Conservation (phyloP, 2,888 invertebrate species). For the Drosophila anomalata region DNA sequence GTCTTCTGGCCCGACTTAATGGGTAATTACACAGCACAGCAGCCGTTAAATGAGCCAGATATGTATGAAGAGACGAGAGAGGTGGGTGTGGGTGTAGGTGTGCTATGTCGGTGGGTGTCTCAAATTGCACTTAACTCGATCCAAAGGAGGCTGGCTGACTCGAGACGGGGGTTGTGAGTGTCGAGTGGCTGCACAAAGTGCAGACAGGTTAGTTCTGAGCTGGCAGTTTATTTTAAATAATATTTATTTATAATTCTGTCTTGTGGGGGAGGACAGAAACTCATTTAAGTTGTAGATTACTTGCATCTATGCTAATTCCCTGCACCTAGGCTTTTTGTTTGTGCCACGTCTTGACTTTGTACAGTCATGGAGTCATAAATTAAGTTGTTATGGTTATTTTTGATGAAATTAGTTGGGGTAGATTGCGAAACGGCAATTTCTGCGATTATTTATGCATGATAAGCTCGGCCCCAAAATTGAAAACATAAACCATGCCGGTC, state of each 20-base stretch:
- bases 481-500: slow-evolving; percentile 13
- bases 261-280: slow-evolving; percentile 52
- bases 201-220: slow-evolving; percentile 77
- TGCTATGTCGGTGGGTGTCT: slow-evolving; percentile 8
- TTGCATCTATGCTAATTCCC: slow-evolving; percentile 40
- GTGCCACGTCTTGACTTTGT: slow-evolving; percentile 29
- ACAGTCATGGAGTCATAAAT: slow-evolving; percentile 29
- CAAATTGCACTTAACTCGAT: slow-evolving; percentile 70
- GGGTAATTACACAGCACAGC: slow-evolving; percentile 75
- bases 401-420: slow-evolving; percentile 53
- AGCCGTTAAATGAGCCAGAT: slow-evolving; percentile 60
- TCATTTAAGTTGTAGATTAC: slow-evolving; percentile 77
- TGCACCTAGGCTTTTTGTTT: slow-evolving; percentile 19
- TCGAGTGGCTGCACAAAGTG: slow-evolving; percentile 59
- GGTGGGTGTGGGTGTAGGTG: background rate
- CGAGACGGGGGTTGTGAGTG: slow-evolving; percentile 26
- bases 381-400: slow-evolving; percentile 41
- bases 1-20: slow-evolving; percentile 64
- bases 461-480: slow-evolving; percentile 15
- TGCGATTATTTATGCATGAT: slow-evolving; percentile 31
- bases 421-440: slow-evolving; percentile 32
- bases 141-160: slow-evolving; percentile 17
- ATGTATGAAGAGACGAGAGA: slow-evolving; percentile 11
- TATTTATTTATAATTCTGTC: slow-evolving; percentile 76
- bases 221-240: slow-evolving; percentile 75